phyloP scores from a whole-genome alignment of 2,113 vertebrate genomes.

The Phyllostomus hastatus region DNA sequence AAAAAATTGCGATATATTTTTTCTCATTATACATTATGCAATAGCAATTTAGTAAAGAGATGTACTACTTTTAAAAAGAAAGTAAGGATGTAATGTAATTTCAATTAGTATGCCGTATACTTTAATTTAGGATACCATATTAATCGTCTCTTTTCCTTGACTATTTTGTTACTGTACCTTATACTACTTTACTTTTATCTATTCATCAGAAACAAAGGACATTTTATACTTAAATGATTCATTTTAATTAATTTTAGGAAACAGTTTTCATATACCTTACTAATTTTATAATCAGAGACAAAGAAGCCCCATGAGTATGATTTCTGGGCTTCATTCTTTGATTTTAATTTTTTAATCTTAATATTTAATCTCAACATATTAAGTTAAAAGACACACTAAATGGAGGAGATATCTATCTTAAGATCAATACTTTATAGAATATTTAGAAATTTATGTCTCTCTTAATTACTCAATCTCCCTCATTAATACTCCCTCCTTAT shows the following conservation, averaged over 20 bases:
- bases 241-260: slow-evolving; percentile 32
- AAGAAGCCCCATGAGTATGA: not conserved
- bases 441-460: not conserved
- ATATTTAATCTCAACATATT: not conserved
- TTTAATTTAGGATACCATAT: slow-evolving; percentile 24
- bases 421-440: not conserved
- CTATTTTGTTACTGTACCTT: not conserved
- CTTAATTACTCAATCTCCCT: not conserved
- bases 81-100: not conserved
- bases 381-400: not conserved
- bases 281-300: not conserved
- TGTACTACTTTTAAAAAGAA: not conserved
- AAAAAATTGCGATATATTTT: not conserved
- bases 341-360: not conserved
- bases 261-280: not conserved
- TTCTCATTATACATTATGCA: not conserved
- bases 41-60: slow-evolving; percentile 17
- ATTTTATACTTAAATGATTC: not conserved
- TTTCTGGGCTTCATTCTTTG: not conserved
- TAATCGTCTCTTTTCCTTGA: not conserved
- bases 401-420: not conserved
- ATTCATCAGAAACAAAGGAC: slow-evolving; percentile 30
- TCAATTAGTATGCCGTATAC: not conserved
- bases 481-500: not conserved
- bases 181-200: not conserved